phyloP scores from a whole-genome alignment of 2,888 invertebrate species.

The Pelosia muscerda region DNA sequence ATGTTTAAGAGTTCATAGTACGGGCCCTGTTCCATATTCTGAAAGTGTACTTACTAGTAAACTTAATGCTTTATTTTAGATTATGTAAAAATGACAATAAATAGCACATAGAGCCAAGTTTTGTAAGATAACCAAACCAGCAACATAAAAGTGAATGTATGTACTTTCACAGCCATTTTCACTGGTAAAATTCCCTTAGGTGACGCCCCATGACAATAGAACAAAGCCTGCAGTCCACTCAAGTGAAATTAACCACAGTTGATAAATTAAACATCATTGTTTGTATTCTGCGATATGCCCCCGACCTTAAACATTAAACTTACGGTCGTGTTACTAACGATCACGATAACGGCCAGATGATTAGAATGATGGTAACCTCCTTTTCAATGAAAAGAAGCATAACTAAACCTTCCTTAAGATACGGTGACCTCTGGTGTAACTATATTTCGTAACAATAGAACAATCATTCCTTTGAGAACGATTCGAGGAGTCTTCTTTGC shows the following conservation, averaged over 20 bases:
- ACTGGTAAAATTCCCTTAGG: slow-evolving; percentile 58
- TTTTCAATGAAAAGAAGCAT: neutral
- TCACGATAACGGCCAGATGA: slow-evolving; percentile 19
- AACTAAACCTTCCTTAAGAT: neutral
- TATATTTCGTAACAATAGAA: neutral
- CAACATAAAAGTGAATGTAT: slow-evolving; percentile 12
- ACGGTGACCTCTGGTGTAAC: neutral
- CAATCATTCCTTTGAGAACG: no score
- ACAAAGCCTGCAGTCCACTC: slow-evolving; percentile 69
- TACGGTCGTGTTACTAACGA: slow-evolving; percentile 52
- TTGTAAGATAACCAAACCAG: slow-evolving; percentile 1
- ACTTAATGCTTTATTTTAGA: neutral
- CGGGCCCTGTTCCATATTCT: no score
- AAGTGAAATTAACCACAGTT: slow-evolving; percentile 55
- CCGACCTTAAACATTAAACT: slow-evolving; percentile 47
- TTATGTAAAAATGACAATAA: neutral
- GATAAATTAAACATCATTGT: slow-evolving; percentile 76
- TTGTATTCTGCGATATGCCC: slow-evolving; percentile 61
- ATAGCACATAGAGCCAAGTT: neutral
- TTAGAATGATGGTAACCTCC: neutral
- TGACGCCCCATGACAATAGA: slow-evolving; percentile 69
- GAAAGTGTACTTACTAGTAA: no score
- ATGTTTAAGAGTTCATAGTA: no score
- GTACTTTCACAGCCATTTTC: slow-evolving; percentile 29
- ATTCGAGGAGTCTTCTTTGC: no score